phyloP scores from a whole-genome alignment of 1,140 invertebrate genomes.

The Asbolus verrucosus region DNA sequence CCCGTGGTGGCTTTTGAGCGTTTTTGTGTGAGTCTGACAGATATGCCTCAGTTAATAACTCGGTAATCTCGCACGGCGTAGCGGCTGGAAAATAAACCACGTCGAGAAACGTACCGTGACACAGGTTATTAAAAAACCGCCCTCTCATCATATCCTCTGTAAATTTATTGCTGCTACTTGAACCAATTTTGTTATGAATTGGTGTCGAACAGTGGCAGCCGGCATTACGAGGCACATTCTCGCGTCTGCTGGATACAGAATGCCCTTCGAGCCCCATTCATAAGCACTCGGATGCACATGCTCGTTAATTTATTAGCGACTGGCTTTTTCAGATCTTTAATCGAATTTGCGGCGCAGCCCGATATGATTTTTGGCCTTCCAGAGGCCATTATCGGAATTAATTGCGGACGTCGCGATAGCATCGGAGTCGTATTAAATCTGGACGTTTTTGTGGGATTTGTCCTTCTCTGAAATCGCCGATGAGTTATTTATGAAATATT shows the following conservation, averaged over 20 bases:
- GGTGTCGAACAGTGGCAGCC: conserved; percentile 48
- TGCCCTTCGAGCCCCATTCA: conserved; percentile 42
- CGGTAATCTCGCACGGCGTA: conserved; percentile 44
- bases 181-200: conserved; percentile 47
- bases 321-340: conserved; percentile 21
- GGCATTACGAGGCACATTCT: conserved; percentile 48
- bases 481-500: conserved; percentile 55
- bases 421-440: conserved; percentile 1
- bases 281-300: conserved; percentile 25
- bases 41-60: conserved; percentile 42
- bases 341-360: neutral
- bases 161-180: conserved; percentile 41
- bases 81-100: conserved; percentile 27
- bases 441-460: conserved; percentile 8
- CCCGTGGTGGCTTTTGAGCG: no score
- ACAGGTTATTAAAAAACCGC: conserved; percentile 49
- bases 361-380: neutral
- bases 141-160: conserved; percentile 49
- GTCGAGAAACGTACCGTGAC: conserved; percentile 40
- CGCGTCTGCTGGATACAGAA: conserved; percentile 32
- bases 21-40: conserved; percentile 18
- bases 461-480: conserved; percentile 20
- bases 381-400: no score
- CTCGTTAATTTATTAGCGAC: conserved; percentile 42
- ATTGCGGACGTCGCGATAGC: no score